phyloP scores from a whole-genome alignment of 2,888 invertebrate species.

The Aphodius granarius region DNA sequence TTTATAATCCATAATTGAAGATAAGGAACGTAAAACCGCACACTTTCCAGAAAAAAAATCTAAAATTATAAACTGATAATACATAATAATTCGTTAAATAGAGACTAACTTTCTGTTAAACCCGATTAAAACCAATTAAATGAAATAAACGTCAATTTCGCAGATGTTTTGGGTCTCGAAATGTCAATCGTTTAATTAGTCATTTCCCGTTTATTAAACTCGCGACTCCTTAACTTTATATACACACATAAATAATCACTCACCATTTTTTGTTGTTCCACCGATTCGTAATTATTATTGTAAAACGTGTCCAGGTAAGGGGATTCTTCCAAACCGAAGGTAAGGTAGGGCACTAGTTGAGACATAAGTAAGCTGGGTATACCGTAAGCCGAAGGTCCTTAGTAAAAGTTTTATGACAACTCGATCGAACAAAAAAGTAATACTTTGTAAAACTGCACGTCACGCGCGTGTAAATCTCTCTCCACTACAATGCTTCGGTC shows the following conservation, averaged over 20 bases:
- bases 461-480: slow-evolving; percentile 1
- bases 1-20: not conserved
- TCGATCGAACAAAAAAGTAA: not conserved
- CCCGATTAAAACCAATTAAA: not conserved
- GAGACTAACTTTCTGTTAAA: not conserved
- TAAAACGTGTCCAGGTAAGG: slow-evolving; percentile 29
- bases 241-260: slow-evolving; percentile 19
- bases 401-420: not conserved
- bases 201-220: slow-evolving; percentile 23
- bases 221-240: slow-evolving; percentile 6
- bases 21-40: not conserved
- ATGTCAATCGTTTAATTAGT: slow-evolving; percentile 26
- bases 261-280: slow-evolving; percentile 33
- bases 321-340: slow-evolving; percentile 33
- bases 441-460: not conserved
- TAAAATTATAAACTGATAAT: no score
- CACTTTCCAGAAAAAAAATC: not conserved
- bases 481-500: not conserved
- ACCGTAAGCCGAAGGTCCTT: slow-evolving; percentile 14
- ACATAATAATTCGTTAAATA: not conserved
- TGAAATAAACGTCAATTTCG: not conserved
- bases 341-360: slow-evolving; percentile 35
- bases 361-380: no score
- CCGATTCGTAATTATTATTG: slow-evolving; percentile 26
- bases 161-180: not conserved